Evolutionary conservation across 1,140 invertebrate species (phyloP), one percentile per base, ranked within the genome.

Genomic region (Schmidtea mediterranea): DNA sequence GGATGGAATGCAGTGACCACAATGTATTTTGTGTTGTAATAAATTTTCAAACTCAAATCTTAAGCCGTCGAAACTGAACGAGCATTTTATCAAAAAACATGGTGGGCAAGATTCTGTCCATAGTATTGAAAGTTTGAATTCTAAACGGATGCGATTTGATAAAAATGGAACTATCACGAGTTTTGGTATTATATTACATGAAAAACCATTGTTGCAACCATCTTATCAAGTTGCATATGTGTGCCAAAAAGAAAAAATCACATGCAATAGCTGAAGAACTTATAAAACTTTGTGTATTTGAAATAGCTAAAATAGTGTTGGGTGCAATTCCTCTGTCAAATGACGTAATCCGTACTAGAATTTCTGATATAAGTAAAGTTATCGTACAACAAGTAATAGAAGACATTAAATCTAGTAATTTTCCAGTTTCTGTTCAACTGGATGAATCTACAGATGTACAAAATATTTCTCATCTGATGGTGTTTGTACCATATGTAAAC

Each of bases 371-470:
- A 15, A 40, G 39, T 40, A 21, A 40, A 16, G 39, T 6, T 40
- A 40, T 40, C 19, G 3, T 40, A 16, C 15, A 40, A 40, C 39
- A 40, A 40, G 39, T 40, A 16, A 21, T 40, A 6, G 15, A 15
- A 21, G 39, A 40, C 13, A 40, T 40, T 8, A 40, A 16, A 21
- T 3, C 15, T 40, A 16, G 15, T 40, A 16, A 40, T 16, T 16
- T 21, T n/a, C 15, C 15, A 21, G 19, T 40, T 3, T 3, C 3
- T 16, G n/a, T 40, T 21, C 39, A 40, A 21, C n/a, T 40, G 39
- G 39, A 40, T 40, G 39, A 40, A 40, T 40, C 39, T 40, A 40
- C 39, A 15, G 39, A 40, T 40, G 39, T 40, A 6, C 3, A 40
- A 16, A 40, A 40, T 40, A 6, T 5, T 21, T 16, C 15, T 40